Base-by-base conservation (phyloP, 2,797 vertebrate species). In the Anguilla marmorata region DNA sequence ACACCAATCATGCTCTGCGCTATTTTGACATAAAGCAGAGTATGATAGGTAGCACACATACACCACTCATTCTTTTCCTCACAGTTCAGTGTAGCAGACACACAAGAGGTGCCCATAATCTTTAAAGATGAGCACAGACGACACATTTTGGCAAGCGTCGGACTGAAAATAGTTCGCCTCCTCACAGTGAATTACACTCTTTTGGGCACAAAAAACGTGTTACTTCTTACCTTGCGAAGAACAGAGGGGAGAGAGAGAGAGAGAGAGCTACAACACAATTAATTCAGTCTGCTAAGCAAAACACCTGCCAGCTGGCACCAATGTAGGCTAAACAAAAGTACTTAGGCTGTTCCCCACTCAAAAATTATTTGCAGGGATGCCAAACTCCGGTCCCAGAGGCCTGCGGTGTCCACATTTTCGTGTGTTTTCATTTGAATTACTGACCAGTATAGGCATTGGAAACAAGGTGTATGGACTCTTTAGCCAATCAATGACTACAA, bases 281-380 rank as follows among this genome's bases (percentile, higher is more conserved):
- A 14, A 85, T 41, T 85, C 50, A 85, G 66, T 56, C 14, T 14
- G 33, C 12, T 19, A 41, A 76, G 33, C 30, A 88, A 85, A 76
- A n/a, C 9, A 50, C 84, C 82, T n/a, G 30, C 33, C 66, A 45
- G 87, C 52, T n/a, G 72, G 63, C 52, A 33, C 37, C 33, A 50
- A 19, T 58, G 30, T 30, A 76, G 30, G 33, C 5, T 37, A 88
- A 84, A 76, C 52, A 60, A 79, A 56, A 33, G 30, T 63, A 85
- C 76, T 85, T 88, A 85, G 84, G 84, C 27, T 19, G 74, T 24
- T 50, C 84, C 66, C 63, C 69, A 85, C 33, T 33, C 58, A 63
- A 45, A 27, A 50, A 74, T 30, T n/a, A 50, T 48, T 48, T 50
- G 19, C 3, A 8, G 76, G 60, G n/a, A 24, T 66, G 60, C 60